Percentiles rank a stretch among this genome's conserved stretches.
phyloP scores from a whole-genome alignment of 2,797 vertebrate genomes.

The Geotrypetes seraphini region DNA sequence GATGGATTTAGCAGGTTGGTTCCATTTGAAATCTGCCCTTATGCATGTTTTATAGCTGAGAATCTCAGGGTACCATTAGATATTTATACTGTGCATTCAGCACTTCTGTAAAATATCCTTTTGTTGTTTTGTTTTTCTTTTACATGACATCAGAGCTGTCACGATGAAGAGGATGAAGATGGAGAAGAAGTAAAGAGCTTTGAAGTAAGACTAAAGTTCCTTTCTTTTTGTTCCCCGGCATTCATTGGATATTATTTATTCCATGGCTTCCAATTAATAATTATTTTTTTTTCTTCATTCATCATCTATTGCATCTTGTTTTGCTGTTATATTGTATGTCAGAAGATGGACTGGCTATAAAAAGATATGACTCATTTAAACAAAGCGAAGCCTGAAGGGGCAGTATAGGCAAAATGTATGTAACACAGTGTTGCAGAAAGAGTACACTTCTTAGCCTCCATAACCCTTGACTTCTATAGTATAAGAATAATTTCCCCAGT shows the following conservation, averaged over 20 bases:
- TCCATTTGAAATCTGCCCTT: too few relatives aligned
- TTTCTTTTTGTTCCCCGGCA: conserved; percentile 4
- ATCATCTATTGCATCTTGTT: conserved; percentile 51
- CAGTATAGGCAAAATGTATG: conserved; percentile 1
- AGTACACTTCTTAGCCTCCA: too few relatives aligned
- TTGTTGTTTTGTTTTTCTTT: conserved; percentile 8
- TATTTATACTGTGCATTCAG: too few relatives aligned
- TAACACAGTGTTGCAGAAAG: too few relatives aligned
- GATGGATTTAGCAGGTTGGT: too few relatives aligned
- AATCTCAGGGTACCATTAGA: too few relatives aligned
- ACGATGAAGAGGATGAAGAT: conserved; percentile 88
- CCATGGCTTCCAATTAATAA: conserved; percentile 39
- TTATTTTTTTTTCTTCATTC: conserved; percentile 46
- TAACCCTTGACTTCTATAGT: too few relatives aligned
- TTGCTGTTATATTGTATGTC: conserved; percentile 42
- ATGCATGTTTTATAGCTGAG: too few relatives aligned
- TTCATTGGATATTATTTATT: conserved; percentile 33
- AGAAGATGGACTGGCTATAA: conserved; percentile 27
- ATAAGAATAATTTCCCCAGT: too few relatives aligned
- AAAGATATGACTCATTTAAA: conserved; percentile 10
- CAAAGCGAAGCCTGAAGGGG: conserved; percentile 3
- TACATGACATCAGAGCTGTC: conserved; percentile 70
- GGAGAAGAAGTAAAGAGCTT: conserved; percentile 92
- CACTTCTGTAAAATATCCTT: too few relatives aligned
- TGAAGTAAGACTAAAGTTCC: conserved; percentile 68